Conservation (phyloP, 1,140 invertebrate genomes). For the Solenopsis fugax region DNA sequence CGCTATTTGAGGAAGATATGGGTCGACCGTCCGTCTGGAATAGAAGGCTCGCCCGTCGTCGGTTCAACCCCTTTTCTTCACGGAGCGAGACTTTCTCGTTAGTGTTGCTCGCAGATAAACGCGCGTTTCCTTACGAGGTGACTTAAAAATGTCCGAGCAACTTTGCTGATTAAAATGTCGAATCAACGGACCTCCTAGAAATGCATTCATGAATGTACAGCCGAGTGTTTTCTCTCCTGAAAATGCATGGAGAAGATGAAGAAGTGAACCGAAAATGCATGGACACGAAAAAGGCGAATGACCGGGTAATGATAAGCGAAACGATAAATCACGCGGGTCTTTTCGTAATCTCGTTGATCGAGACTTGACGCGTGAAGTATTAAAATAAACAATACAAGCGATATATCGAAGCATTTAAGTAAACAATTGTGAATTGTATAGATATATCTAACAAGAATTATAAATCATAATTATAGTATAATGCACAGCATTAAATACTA, state of each 20-base stretch:
- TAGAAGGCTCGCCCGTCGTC: slow-evolving; percentile 53
- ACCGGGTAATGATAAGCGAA: background rate
- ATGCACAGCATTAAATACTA: too few relatives aligned
- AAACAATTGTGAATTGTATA: slow-evolving; percentile 5
- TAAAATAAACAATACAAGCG: background rate
- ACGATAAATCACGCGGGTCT: background rate
- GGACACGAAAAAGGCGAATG: slow-evolving; percentile 17
- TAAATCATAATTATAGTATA: background rate
- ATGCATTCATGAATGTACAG: background rate
- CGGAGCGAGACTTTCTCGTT: slow-evolving; percentile 54
- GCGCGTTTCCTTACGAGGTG: slow-evolving; percentile 59
- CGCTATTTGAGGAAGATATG: slow-evolving; percentile 78
- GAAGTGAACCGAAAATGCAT: background rate
- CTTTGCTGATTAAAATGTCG: slow-evolving; percentile 61
- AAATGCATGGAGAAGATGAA: background rate
- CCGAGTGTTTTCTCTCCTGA: background rate
- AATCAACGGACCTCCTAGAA: slow-evolving; percentile 28
- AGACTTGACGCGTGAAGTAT: background rate
- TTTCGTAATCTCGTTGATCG: background rate
- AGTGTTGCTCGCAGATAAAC: slow-evolving; percentile 40
- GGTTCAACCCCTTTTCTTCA: slow-evolving; percentile 52
- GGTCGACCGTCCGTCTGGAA: slow-evolving; percentile 72
- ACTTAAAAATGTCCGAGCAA: slow-evolving; percentile 66
- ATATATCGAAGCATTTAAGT: background rate
- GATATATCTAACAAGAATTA: background rate